Evolutionary conservation across 1,140 invertebrate genomes (phyloP), one percentile per base, ranked within the genome.

Genomic region (Liolophura sinensis): DNA sequence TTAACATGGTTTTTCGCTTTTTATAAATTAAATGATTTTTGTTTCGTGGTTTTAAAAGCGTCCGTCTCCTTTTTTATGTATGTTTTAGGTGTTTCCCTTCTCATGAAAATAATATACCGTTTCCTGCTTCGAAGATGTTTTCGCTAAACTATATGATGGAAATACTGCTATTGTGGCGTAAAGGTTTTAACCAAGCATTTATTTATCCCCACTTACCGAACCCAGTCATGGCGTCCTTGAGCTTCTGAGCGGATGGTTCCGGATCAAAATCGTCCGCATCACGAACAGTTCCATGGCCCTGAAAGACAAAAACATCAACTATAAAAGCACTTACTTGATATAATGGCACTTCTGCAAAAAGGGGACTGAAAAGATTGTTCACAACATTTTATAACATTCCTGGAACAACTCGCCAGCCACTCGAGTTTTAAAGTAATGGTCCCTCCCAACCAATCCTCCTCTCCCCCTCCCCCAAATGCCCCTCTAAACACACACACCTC

Each of bases 141-240:
- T 18, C 18, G 22, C 31, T 25, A 52, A n/a, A 24, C 1, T 24
- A 27, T 15, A 20, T 31, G 46, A 14, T 51, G 4, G 56, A 54
- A 50, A 24, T 40, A 20, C 56, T 61, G 16, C 56, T 52, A 57
- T 61, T 22, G 52, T 60, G 63, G 27, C 60, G 46, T 46, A 20
- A 22, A 18, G 52, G 25, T 31, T 50, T 48, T 15, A 57, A 40
- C 56, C 59, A 31, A 40, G 24, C 12, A 1, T 50, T 9, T n/a
- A 3, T 15, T 14, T 20, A 55, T 9, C 15, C 12, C 1, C 47
- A 65, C 63, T 73, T 74, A 82, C 79, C 91, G 50, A 72, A 64
- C 6, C 74, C 74, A 48, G 60, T 95, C 94, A 97, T 97, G 3
- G 95, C 94, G 80, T 94, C 94, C 67, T 91, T 89, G n/a, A 98